Evolutionary conservation across 1,140 invertebrate species (phyloP).

Genomic region (Cydia strobilella): DNA sequence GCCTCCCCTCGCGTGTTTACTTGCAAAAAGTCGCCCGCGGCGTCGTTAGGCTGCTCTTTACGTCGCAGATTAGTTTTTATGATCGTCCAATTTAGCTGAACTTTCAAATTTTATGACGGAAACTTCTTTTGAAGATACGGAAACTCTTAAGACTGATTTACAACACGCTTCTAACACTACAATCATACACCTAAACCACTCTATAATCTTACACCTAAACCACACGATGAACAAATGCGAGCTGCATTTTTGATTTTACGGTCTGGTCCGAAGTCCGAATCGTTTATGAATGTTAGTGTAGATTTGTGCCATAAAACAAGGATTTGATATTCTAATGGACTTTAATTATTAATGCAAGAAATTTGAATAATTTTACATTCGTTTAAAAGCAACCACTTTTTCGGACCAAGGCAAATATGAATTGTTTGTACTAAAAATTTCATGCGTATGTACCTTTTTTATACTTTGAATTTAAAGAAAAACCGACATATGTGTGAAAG

Average conservation of each 20-base stretch:
- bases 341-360: conserved; percentile 13
- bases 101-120: conserved; percentile 47
- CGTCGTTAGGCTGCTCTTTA: conserved; percentile 57
- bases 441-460: too few species aligned
- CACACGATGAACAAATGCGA: not conserved
- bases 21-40: conserved; percentile 53
- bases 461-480: too few species aligned
- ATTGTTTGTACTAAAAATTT: not conserved
- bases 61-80: conserved; percentile 65
- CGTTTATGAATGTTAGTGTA: conserved; percentile 5
- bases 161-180: not conserved
- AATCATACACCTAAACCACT: not conserved
- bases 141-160: conserved; percentile 23
- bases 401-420: not conserved
- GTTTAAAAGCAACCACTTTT: not conserved
- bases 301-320: conserved; percentile 1
- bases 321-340: conserved; percentile 16
- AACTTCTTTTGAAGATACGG: conserved; percentile 37
- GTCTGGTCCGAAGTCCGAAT: not conserved
- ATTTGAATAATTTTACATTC: conserved; percentile 13
- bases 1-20: conserved; percentile 51
- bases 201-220: too few species aligned
- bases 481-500: too few species aligned
- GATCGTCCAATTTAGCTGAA: conserved; percentile 47
- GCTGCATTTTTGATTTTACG: not conserved